Evolutionary conservation across 1,140 invertebrate species (phyloP), one percentile per base, ranked within the genome.

Genomic region (Aphelenchoides fujianensis): DNA sequence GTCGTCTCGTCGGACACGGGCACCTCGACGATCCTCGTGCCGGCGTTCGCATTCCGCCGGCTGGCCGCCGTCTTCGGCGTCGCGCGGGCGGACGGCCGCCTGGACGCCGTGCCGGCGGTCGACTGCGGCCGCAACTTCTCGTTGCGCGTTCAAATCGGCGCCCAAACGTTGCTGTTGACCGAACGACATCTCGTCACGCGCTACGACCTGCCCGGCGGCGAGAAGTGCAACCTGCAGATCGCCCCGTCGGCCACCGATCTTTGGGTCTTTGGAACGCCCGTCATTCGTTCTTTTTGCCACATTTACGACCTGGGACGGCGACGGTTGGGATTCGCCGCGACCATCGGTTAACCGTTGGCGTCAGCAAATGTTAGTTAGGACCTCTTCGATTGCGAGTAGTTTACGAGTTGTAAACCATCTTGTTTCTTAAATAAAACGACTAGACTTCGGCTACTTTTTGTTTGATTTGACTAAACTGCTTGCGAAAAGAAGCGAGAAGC

Each of bases 261-360:
- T 1, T 66, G 63, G 63, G 32, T 66, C 30, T 66, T 66, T 36
- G 63, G 63, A 12, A 35, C 63, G 16, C 63, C 63, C 27, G 31
- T 30, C 23, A 27, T 66, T 37, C 31, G 32, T 12, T n/a, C 16
- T 34, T 66, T 19, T 30, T 66, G 63, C 34, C 63, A 66, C 12
- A 66, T 66, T 30, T 66, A 27, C 36, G 63, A 66, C 36, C 12
- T 66, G 12, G 12, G 27, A 9, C 12, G 16, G 31, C 16, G 53
- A 16, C 63, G 63, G 32, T 19, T 66, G n/a, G 63, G 63, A 41
- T 66, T 66, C 53, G 16, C 63, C 55, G 41, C 41, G 12, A 48
- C 12, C 41, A 48, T 48, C 23, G 41, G 41, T 48, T 48, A 16
- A 48, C 12, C 41, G 12, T 48, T 48, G 23, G 41, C 41, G 41